These are phyloP conservation scores for Urocitellus parryii DNA, from an alignment of 2,113 vertebrate species.

Conservation along the genomic window DNA sequence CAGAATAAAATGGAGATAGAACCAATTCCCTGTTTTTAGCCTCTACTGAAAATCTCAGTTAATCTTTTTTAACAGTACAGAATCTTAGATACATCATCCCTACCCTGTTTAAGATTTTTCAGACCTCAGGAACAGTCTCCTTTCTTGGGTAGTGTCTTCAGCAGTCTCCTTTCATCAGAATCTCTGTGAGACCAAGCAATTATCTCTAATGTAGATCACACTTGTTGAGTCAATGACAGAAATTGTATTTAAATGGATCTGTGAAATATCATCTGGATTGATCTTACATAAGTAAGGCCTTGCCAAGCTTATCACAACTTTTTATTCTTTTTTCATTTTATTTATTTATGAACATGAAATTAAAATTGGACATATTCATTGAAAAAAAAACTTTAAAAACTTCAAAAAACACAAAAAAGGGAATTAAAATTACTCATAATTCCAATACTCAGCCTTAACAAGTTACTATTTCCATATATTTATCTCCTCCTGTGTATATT, in stretches of 20 bases:
- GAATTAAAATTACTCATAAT: slow-evolving; percentile 52
- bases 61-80: not conserved
- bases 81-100: not conserved
- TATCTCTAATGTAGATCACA: slow-evolving; percentile 13
- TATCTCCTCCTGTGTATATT: not conserved
- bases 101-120: not conserved
- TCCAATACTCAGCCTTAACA: slow-evolving; percentile 22
- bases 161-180: slow-evolving; percentile 46
- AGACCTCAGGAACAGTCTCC: not conserved
- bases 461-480: slow-evolving; percentile 10
- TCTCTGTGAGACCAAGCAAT: slow-evolving; percentile 9
- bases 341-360: slow-evolving; percentile 49
- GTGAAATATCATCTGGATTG: not conserved
- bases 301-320: slow-evolving; percentile 44
- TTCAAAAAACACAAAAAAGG: slow-evolving; percentile 35
- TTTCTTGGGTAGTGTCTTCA: slow-evolving; percentile 14
- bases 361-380: slow-evolving; percentile 45
- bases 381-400: not conserved
- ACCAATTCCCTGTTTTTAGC: not conserved
- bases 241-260: slow-evolving; percentile 39
- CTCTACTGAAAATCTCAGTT: slow-evolving; percentile 8
- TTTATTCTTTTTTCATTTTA: slow-evolving; percentile 41
- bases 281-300: slow-evolving; percentile 24
- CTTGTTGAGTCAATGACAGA: slow-evolving; percentile 12
- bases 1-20: slow-evolving; percentile 43